Base-by-base conservation (phyloP, 1,140 invertebrate species). In the Ericerus pela region DNA sequence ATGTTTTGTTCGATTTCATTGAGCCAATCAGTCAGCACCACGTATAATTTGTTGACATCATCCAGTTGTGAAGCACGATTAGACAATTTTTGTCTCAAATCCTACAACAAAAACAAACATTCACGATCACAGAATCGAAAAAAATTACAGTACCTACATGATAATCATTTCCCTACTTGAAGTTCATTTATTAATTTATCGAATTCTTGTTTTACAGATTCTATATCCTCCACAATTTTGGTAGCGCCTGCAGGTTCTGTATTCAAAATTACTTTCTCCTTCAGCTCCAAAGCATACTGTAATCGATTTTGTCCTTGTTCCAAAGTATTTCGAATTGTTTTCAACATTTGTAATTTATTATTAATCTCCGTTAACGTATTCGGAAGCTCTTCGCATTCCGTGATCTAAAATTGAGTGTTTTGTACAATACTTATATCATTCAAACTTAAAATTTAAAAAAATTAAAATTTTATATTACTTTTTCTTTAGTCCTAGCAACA, bases 221-320 rank as follows among this genome's bases (percentile, higher is more conserved):
- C 87, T 0, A 86, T 90, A 62, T 90, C 85, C 66, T 93, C 88
- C 67, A 92, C 80, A 53, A 93, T 90, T 66, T 88, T 89, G 0
- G 77, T 76, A 1, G 82, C 85, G 1, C 90, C 89, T 59, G 77
- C 77, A 59, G 85, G 81, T 70, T 93, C 88, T 0, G 89, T 93
- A 64, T 91, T 92, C 74, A 91, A 81, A 3, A 91, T 87, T 0
- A 94, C 88, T 64, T 85, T 85, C 68, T 93, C 89, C 68, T 92
- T 93, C 0, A 94, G 69, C 63, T 94, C 90, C n/a, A 89, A 67
- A 31, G 86, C 79, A 66, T 94, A 94, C 14, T 85, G 76, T 6
- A 94, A 66, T 67, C 91, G 91, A 63, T 93, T 91, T 64, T 93
- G 88, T 0, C 88, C 89, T 64, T 92, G 87, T 66, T 94, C 89